Conservation (phyloP, 2,888 invertebrate genomes). For the Nomada hirtipes region DNA sequence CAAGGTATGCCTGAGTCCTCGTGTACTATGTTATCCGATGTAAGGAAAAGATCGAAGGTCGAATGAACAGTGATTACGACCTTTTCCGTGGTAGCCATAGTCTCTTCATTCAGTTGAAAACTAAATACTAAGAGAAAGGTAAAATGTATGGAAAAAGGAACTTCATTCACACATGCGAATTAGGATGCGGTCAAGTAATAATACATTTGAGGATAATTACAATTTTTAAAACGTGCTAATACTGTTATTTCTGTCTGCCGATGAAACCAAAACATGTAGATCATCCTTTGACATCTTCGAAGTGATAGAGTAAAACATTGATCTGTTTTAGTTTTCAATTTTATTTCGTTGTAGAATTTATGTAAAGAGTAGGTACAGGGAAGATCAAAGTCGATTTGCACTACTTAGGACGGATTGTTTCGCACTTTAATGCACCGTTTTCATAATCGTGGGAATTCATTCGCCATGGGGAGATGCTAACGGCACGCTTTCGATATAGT, state of each 20-base stretch:
- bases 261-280: neutral
- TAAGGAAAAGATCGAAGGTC: slow-evolving; percentile 59
- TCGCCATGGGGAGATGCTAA: neutral
- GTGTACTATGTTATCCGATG: slow-evolving; percentile 19
- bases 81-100: slow-evolving; percentile 57
- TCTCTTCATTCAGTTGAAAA: slow-evolving; percentile 64
- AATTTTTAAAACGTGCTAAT: neutral
- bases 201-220: neutral
- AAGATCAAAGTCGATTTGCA: slow-evolving; percentile 18
- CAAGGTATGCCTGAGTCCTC: neutral
- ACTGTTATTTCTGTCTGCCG: no score
- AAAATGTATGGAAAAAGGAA: slow-evolving; percentile 43
- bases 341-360: no score
- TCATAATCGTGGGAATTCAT: slow-evolving; percentile 26
- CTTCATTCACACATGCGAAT: slow-evolving; percentile 65
- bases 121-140: slow-evolving; percentile 68
- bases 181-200: neutral
- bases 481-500: neutral
- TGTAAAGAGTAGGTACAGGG: neutral
- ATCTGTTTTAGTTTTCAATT: no score
- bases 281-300: neutral
- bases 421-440: neutral
- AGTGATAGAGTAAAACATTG: no score
- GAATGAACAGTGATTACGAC: slow-evolving; percentile 54
- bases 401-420: slow-evolving; percentile 23